phyloP scores from a whole-genome alignment of 1,140 invertebrate species.

The Thaumatotibia leucotreta region DNA sequence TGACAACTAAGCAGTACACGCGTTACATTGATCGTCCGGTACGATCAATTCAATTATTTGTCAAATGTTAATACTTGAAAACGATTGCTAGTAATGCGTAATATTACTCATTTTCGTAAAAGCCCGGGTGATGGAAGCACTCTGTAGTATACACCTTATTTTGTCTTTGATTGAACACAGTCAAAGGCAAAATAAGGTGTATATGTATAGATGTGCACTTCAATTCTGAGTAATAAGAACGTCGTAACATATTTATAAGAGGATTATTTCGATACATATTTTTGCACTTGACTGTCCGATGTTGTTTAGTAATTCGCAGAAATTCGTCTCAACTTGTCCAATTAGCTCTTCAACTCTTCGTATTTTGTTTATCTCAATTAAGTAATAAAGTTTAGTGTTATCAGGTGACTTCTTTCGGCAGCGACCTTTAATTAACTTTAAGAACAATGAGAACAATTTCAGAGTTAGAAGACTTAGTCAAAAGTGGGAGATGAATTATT shows the following conservation, averaged over 20 bases:
- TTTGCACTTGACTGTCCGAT: neutral
- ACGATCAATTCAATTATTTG: too few species aligned
- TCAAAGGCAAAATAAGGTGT: too few species aligned
- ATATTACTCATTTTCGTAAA: too few species aligned
- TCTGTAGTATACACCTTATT: too few species aligned
- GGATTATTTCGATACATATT: neutral
- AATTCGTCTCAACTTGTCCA: neutral
- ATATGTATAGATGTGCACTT: too few species aligned
- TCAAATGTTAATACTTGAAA: too few species aligned
- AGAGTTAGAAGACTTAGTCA: neutral
- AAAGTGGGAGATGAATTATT: neutral
- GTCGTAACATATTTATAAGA: neutral
- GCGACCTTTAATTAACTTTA: neutral
- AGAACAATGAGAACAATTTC: slow-evolving; percentile 6
- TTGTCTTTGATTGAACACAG: too few species aligned
- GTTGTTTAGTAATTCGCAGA: neutral
- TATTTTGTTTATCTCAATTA: slow-evolving; percentile 10
- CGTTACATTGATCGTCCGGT: too few species aligned
- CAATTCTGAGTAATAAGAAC: too few species aligned
- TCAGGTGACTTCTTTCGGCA: neutral
- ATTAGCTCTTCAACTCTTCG: neutral
- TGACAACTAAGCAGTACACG: too few species aligned
- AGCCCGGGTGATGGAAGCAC: too few species aligned
- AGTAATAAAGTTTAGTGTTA: slow-evolving; percentile 9
- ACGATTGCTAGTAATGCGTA: too few species aligned